phyloP scores from a whole-genome alignment of 2,113 vertebrate genomes.

The Hucho hucho region DNA sequence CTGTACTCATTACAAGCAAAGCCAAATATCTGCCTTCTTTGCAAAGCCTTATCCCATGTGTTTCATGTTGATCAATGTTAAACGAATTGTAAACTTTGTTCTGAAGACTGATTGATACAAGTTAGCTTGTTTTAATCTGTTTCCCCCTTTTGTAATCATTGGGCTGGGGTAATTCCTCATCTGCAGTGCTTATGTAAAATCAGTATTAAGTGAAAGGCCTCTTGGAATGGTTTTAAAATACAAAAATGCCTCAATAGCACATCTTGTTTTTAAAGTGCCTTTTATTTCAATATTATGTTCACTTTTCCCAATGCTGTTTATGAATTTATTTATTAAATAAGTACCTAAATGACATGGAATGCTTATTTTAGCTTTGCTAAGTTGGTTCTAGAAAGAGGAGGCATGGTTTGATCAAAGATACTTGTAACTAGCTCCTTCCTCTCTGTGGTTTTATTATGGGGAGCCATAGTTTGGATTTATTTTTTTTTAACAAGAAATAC shows the following conservation, averaged over 20 bases:
- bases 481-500: too few species aligned
- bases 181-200: slow-evolving; percentile 1
- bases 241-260: not conserved
- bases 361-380: too few species aligned
- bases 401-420: not conserved
- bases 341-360: too few species aligned
- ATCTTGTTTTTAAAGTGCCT: slow-evolving; percentile 86
- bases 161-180: not conserved
- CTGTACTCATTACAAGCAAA: slow-evolving; percentile 41
- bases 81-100: not conserved
- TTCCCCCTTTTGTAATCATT: too few species aligned
- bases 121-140: too few species aligned
- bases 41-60: not conserved
- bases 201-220: slow-evolving; percentile 30
- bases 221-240: slow-evolving; percentile 21
- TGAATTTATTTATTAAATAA: slow-evolving; percentile 96
- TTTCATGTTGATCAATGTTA: not conserved
- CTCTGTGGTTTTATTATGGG: too few species aligned
- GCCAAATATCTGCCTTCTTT: slow-evolving; percentile 40
- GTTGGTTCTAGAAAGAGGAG: not conserved
- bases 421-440: too few species aligned
- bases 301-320: slow-evolving; percentile 82
- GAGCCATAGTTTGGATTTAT: too few species aligned
- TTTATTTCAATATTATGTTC: slow-evolving; percentile 85
- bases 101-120: not conserved